Conservation (phyloP, 2,888 invertebrate genomes). For the Minunthozetes semirufus region DNA sequence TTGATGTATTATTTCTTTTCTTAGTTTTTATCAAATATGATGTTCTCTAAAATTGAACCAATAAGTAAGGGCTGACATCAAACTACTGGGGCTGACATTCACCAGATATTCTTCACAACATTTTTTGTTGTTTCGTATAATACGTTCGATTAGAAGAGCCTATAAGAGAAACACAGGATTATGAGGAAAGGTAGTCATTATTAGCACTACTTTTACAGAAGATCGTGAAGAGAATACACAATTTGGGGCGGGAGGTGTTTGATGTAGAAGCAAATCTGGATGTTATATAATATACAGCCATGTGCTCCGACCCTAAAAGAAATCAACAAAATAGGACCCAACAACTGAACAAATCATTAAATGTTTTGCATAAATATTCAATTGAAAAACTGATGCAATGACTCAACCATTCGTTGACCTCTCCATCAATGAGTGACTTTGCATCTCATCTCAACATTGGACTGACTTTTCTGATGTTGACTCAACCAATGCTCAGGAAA, state of each 20-base stretch:
- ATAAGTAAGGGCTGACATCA: conserved; percentile 1
- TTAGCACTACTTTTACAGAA: conserved; percentile 1
- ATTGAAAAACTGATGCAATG: conserved; percentile 10
- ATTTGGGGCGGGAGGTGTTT: conserved; percentile 17
- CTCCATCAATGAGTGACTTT: not conserved
- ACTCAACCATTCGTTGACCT: not conserved
- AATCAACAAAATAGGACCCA: conserved; percentile 19
- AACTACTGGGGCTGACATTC: not conserved
- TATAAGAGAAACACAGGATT: not conserved
- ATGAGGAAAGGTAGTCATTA: conserved; percentile 18
- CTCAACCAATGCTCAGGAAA: not conserved
- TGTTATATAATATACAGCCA: not conserved
- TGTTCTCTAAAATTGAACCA: not conserved
- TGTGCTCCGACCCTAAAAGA: not conserved
- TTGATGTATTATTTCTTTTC: conserved; percentile 16
- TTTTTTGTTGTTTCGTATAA: not conserved
- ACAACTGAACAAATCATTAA: conserved; percentile 23
- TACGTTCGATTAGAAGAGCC: not conserved
- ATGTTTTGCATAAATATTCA: conserved; percentile 16
- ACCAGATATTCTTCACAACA: not conserved
- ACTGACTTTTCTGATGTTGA: not conserved
- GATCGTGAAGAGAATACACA: conserved; percentile 22
- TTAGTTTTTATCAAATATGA: not conserved
- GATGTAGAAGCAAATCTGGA: conserved; percentile 11
- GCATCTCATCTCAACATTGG: not conserved